Evolutionary conservation across 1,140 invertebrate species (phyloP), one percentile per base, ranked within the genome.

Genomic region (Eufriesea mexicana): DNA sequence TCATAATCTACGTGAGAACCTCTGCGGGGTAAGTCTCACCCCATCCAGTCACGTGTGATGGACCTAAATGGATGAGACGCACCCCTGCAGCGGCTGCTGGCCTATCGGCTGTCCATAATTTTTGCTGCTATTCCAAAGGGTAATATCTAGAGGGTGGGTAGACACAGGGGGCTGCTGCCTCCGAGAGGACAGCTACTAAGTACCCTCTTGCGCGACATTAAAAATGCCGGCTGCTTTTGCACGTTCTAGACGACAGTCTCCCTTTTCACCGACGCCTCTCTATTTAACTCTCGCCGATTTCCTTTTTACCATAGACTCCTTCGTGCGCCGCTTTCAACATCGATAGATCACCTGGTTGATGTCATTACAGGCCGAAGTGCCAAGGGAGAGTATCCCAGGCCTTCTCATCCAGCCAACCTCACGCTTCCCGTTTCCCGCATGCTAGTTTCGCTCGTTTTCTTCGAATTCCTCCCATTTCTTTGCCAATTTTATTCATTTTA

Each of bases 11-110:
- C 91, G 93, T 94, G 93, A 94, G 93, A 94, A 94, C 92, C 91
- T 93, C 91, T 92, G 92, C 89, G 90, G 90, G 90, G 89, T 90
- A 91, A 90, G 91, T 91, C 93, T 93, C 93, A 94, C 93, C 93
- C 94, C 93, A 94, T 92, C 91, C 90, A 94, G 92, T 94, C 93
- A 94, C 94, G 94, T 94, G 94, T 94, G 93, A 94, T 94, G 93
- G 93, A 94, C 92, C 93, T 94, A 94, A 94, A 94, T 94, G 93
- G 93, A 94, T 94, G 94, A 94, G 93, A 94, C 93, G 93, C 92
- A 92, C 94, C 93, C 93, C 92, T 91, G 85, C 81, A 81, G 86
- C 85, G 84, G 81, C 85, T 85, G 87, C 83, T 76, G 54, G 88
- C 84, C 89, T 90, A 91, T 91, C 90, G 90, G 84, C 87, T 91